Conservation (phyloP, 2,113 vertebrate species). For the Thamnophis sirtalis region DNA sequence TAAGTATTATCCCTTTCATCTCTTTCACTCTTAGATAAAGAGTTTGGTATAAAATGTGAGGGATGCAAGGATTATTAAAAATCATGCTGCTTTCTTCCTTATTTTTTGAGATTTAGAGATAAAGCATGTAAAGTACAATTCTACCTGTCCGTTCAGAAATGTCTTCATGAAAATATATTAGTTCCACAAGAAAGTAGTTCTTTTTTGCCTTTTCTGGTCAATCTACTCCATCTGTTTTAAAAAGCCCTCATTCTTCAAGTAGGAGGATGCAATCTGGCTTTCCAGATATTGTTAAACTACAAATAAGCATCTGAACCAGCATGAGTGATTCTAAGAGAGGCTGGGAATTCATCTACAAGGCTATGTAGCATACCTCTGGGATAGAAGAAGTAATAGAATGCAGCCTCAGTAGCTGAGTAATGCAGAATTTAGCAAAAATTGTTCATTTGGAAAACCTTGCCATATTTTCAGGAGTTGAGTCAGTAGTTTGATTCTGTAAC, state of each 20-base stretch:
- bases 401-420: background rate
- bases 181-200: background rate
- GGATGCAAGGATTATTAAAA: constrained; percentile 12
- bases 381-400: background rate
- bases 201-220: background rate
- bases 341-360: background rate
- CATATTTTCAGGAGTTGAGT: background rate
- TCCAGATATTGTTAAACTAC: background rate
- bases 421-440: background rate
- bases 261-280: background rate
- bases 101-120: constrained; percentile 14
- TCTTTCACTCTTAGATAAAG: background rate
- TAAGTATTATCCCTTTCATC: constrained; percentile 27
- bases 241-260: background rate
- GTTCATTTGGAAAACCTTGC: background rate
- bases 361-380: background rate
- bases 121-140: background rate
- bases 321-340: background rate
- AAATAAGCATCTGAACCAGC: background rate
- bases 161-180: background rate
- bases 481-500: background rate
- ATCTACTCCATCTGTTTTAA: background rate
- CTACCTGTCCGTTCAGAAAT: background rate
- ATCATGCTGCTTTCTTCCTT: background rate
- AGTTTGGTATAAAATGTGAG: background rate